phyloP scores from a whole-genome alignment of 2,113 vertebrate species.

The Illadopsis cleaveri region DNA sequence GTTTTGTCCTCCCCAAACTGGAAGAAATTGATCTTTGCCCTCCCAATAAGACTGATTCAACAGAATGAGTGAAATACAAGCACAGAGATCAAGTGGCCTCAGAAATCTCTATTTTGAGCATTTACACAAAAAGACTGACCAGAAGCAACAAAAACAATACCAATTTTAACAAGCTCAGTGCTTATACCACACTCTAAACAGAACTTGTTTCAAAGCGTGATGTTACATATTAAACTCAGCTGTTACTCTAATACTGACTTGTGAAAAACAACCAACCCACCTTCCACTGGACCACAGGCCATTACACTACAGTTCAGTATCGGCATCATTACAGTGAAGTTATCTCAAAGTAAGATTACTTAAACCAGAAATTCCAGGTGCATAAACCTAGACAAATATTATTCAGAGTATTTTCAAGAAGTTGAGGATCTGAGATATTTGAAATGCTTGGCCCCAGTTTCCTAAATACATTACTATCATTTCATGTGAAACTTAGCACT shows the following conservation, averaged over 20 bases:
- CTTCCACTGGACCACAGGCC: not conserved
- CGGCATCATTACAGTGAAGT: not conserved
- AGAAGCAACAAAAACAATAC: not conserved
- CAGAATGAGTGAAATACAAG: slow-evolving; percentile 3
- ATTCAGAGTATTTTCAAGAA: not conserved
- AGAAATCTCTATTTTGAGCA: not conserved
- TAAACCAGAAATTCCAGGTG: not conserved
- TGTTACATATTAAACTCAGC: not conserved
- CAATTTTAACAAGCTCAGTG: not conserved
- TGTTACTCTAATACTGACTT: not conserved
- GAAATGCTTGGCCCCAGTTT: not conserved
- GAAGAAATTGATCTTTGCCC: slow-evolving; percentile 20
- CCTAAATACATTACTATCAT: not conserved
- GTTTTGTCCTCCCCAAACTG: not conserved
- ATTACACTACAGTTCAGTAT: not conserved
- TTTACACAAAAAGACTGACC: not conserved
- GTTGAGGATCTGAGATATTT: not conserved
- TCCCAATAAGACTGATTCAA: slow-evolving; percentile 1
- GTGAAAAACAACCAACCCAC: not conserved
- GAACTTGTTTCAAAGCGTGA: not conserved
- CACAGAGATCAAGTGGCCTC: not conserved
- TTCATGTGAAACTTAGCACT: not conserved
- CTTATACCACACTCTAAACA: not conserved
- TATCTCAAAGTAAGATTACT: not conserved
- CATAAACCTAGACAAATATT: not conserved